Evolutionary conservation across 2,113 vertebrate genomes (phyloP).

Genomic region (Chaetops frenatus): DNA sequence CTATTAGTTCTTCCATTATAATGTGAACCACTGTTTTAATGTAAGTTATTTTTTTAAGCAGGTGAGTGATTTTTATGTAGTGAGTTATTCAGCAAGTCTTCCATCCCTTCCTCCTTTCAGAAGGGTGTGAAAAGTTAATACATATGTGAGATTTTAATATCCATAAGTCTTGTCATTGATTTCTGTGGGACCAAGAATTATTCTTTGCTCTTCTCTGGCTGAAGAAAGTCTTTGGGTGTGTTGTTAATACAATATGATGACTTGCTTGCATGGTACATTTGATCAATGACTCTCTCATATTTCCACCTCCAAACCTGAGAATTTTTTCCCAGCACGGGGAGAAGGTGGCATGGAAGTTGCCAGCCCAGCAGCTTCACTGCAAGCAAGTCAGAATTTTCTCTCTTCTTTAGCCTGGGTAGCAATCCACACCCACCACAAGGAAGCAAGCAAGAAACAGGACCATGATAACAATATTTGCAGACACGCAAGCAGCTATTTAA

Average conservation of each 20-base stretch:
- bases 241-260: background rate
- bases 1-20: background rate
- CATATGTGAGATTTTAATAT: background rate
- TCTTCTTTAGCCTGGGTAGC: background rate
- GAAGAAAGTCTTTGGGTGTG: background rate
- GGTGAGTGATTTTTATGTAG: background rate
- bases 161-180: background rate
- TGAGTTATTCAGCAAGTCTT: background rate
- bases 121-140: background rate
- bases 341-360: background rate
- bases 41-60: background rate
- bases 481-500: background rate
- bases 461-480: background rate
- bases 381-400: background rate
- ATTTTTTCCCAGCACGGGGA: background rate
- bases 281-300: background rate
- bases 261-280: background rate
- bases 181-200: background rate
- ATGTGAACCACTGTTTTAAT: background rate
- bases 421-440: background rate
- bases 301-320: background rate
- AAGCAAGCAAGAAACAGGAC: background rate
- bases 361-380: background rate
- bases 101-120: background rate
- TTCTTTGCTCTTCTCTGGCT: background rate